phyloP scores from a whole-genome alignment of 2,113 vertebrate species.

The Nymphicus hollandicus region DNA sequence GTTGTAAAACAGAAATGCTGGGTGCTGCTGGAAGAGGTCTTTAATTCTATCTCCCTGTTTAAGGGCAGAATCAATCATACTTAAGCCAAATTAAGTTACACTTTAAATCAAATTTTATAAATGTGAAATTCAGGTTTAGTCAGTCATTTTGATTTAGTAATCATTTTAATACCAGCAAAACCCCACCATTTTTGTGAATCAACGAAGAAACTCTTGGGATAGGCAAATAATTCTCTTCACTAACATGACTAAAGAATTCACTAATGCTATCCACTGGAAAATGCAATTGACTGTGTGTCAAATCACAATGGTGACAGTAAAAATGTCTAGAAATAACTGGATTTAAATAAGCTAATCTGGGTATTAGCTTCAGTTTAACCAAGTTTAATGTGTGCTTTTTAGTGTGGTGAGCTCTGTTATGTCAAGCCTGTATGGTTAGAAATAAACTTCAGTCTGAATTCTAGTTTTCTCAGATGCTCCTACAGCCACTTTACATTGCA shows the following conservation, averaged over 20 bases:
- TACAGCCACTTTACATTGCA: neutral
- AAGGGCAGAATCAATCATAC: neutral
- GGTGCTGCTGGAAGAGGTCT: neutral
- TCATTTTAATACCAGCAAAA: neutral
- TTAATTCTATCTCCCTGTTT: neutral
- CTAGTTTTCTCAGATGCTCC: neutral
- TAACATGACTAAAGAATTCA: rapidly evolving
- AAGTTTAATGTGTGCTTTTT: neutral
- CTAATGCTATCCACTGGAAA: neutral
- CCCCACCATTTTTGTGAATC: neutral
- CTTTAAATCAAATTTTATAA: neutral
- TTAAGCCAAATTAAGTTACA: neutral
- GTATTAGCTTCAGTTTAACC: neutral
- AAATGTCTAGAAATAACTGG: neutral
- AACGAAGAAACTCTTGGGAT: neutral
- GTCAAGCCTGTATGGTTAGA: neutral
- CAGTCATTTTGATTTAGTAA: neutral
- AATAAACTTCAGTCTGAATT: neutral
- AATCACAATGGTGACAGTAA: neutral
- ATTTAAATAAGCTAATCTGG: neutral
- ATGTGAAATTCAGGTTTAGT: neutral
- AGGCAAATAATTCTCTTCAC: neutral
- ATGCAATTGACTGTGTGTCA: neutral
- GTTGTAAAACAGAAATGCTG: neutral
- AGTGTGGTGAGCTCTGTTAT: neutral